phyloP scores from a whole-genome alignment of 37 sponge, comb jelly and placozoan species.

The Haliclona indistincta region DNA sequence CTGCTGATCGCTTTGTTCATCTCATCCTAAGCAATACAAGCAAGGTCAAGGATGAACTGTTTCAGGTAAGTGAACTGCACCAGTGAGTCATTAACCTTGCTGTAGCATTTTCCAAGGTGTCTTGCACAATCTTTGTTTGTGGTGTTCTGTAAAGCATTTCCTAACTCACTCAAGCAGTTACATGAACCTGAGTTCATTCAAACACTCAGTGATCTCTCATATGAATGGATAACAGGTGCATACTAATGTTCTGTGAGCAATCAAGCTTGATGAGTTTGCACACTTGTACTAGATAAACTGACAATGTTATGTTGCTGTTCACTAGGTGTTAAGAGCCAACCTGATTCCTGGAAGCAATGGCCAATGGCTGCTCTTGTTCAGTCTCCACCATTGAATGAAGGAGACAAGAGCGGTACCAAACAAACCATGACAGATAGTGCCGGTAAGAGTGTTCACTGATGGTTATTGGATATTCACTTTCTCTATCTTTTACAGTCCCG shows the following conservation, averaged over 20 bases:
- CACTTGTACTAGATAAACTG: background rate
- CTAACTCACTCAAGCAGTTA: conserved; percentile 40
- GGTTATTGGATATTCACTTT: too few relatives aligned
- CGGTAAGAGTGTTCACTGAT: too few relatives aligned
- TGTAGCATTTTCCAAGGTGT: conserved; percentile 60
- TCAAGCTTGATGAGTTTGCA: background rate
- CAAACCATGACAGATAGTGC: too few relatives aligned
- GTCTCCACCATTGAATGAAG: too few relatives aligned
- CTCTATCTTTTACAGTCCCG: too few relatives aligned
- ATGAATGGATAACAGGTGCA: conserved; percentile 70
- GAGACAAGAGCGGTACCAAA: too few relatives aligned
- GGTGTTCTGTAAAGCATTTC: conserved; percentile 65
- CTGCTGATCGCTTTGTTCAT: conserved; percentile 47
- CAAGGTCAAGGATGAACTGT: conserved; percentile 47
- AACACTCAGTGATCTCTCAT: conserved; percentile 33
- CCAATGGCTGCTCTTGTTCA: conserved; percentile 42
- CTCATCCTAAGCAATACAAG: conserved; percentile 7
- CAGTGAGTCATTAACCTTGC: background rate
- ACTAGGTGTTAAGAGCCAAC: conserved; percentile 40
- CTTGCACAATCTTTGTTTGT: conserved; percentile 64
- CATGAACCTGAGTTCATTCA: conserved; percentile 24
- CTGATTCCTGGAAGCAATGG: conserved; percentile 60
- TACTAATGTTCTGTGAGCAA: background rate
- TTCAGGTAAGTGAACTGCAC: conserved; percentile 38
- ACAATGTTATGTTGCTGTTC: background rate